Conservation (phyloP, 2,113 vertebrate genomes). For the Rhinichthys klamathensis region DNA sequence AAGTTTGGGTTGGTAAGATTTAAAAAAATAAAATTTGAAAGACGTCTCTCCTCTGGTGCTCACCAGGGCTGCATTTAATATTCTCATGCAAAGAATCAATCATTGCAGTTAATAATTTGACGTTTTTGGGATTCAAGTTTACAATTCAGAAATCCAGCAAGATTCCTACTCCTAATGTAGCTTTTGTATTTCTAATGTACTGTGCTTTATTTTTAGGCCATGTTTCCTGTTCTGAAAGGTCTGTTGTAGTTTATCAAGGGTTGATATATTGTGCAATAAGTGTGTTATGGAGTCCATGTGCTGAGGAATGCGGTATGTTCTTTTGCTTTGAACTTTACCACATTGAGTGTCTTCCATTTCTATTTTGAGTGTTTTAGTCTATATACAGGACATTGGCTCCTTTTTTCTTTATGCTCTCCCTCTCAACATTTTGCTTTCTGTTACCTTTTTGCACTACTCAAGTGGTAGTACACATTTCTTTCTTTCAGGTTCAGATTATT, state of each 20-base stretch:
- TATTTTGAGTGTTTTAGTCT: slow-evolving; percentile 23
- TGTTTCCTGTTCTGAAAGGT: background rate
- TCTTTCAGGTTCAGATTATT: slow-evolving; percentile 2
- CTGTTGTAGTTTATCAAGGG: background rate
- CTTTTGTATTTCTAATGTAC: background rate
- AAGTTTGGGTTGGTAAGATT: background rate
- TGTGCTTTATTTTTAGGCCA: background rate
- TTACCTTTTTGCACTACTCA: background rate
- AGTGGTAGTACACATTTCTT: background rate
- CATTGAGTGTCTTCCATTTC: slow-evolving; percentile 47
- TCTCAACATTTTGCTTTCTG: background rate
- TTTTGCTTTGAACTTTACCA: slow-evolving; percentile 52
- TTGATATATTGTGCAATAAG: background rate
- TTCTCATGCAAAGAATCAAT: background rate
- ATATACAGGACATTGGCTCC: background rate
- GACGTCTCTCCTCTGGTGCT: background rate
- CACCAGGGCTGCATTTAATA: background rate
- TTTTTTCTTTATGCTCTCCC: slow-evolving; percentile 10
- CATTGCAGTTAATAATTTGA: background rate
- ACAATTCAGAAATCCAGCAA: background rate
- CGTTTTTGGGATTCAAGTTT: background rate
- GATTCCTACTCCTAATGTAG: background rate
- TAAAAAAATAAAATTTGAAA: background rate
- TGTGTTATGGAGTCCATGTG: background rate
- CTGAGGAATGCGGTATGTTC: slow-evolving; percentile 14